Conservation (phyloP, 1,140 invertebrate species). For the Nasonia vitripennis region DNA sequence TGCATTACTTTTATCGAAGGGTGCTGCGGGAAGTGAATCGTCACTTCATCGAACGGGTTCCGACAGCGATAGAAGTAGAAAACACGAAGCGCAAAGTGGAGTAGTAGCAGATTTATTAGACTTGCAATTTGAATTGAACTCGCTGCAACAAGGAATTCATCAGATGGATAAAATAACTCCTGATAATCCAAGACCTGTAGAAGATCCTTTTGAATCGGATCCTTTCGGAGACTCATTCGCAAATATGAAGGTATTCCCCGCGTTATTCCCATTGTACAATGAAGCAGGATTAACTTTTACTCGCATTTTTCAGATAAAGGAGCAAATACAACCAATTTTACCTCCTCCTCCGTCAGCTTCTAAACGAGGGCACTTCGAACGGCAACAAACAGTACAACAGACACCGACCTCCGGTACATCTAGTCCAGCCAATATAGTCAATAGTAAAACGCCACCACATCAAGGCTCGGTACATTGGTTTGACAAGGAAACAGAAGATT, state of each 20-base stretch:
- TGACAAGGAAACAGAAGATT: conserved; percentile 74
- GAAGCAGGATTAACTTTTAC: neutral
- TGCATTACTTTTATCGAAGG: conserved; percentile 58
- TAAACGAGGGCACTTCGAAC: conserved; percentile 68
- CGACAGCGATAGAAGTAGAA: conserved; percentile 67
- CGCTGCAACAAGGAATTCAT: conserved; percentile 90
- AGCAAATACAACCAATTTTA: conserved; percentile 71
- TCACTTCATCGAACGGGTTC: conserved; percentile 67
- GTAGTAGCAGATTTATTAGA: conserved; percentile 92
- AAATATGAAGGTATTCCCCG: conserved; percentile 76
- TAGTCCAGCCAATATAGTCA: conserved; percentile 69
- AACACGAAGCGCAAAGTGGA: conserved; percentile 68
- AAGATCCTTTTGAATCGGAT: conserved; percentile 78
- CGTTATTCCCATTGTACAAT: conserved; percentile 24
- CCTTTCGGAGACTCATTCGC: conserved; percentile 90
- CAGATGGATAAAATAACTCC: conserved; percentile 91
- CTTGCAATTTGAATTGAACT: conserved; percentile 93
- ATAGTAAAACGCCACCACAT: conserved; percentile 70
- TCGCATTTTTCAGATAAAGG: conserved; percentile 33
- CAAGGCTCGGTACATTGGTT: conserved; percentile 73
- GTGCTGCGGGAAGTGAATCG: conserved; percentile 69
- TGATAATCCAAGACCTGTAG: conserved; percentile 78
- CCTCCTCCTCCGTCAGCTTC: conserved; percentile 81
- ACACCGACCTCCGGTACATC: conserved; percentile 64
- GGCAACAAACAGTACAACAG: conserved; percentile 68